phyloP scores from a whole-genome alignment of 2,797 vertebrate genomes.

The Pipistrellus pipistrellus region DNA sequence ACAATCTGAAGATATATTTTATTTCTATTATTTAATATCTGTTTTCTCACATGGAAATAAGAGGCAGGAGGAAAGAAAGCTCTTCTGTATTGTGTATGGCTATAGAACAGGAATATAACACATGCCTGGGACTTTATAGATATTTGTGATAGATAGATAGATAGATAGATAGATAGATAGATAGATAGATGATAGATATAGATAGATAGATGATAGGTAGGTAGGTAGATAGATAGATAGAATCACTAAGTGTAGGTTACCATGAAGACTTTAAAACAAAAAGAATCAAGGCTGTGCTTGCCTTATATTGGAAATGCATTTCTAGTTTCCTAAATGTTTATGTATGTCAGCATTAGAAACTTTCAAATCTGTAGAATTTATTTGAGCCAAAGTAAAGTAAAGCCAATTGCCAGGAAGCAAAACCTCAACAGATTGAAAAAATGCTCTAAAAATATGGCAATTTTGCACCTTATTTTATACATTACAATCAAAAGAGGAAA shows the following conservation, averaged over 20 bases:
- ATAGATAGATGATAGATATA: no score
- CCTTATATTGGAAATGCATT: neutral
- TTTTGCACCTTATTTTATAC: neutral
- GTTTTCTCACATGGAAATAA: neutral
- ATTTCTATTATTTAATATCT: slow-evolving; percentile 23
- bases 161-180: no score
- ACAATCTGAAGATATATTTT: slow-evolving; percentile 1
- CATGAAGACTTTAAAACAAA: neutral
- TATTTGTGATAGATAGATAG: neutral
- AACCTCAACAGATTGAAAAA: neutral
- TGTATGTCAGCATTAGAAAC: neutral
- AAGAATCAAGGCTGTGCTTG: neutral
- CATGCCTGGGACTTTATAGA: neutral
- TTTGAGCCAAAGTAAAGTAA: neutral
- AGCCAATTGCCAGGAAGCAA: neutral
- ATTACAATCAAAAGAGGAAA: neutral
- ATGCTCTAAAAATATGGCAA: neutral
- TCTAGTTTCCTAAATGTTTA: neutral
- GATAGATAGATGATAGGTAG: neutral
- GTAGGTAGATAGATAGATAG: no score
- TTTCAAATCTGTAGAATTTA: neutral
- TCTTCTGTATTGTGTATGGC: neutral
- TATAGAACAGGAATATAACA: neutral
- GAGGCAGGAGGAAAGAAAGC: neutral
- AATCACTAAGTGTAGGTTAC: neutral